phyloP scores from a whole-genome alignment of 2,797 vertebrate species.

The Megaceryle alcyon region DNA sequence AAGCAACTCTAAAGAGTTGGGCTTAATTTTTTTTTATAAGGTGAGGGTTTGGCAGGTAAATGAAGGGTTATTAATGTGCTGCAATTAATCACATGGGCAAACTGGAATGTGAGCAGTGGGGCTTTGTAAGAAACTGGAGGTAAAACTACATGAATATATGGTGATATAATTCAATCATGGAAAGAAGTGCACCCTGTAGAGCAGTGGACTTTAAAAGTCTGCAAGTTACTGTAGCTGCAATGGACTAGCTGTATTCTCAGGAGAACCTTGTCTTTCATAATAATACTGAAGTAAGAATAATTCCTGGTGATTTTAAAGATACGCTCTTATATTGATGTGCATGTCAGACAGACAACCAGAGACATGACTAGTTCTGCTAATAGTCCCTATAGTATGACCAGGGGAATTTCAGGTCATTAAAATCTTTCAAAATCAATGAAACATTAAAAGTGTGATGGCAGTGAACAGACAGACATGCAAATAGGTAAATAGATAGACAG shows the following conservation, averaged over 20 bases:
- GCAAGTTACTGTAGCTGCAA: not conserved
- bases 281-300: not conserved
- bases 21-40: not conserved
- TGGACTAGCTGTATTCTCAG: not conserved
- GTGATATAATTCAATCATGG: not conserved
- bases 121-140: not conserved
- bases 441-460: not conserved
- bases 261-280: not conserved
- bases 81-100: not conserved
- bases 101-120: not conserved
- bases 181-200: not conserved
- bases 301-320: not conserved
- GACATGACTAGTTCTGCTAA: not conserved
- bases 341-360: conserved; percentile 5
- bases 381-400: not conserved
- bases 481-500: not conserved
- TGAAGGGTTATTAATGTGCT: not conserved
- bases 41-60: not conserved
- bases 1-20: not conserved
- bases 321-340: not conserved
- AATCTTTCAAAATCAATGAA: conserved; percentile 40
- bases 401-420: conserved; percentile 25
- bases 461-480: not conserved
- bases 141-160: not conserved
- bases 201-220: not conserved